phyloP scores from a whole-genome alignment of 2,113 vertebrate species.

The Charadrius vociferus region DNA sequence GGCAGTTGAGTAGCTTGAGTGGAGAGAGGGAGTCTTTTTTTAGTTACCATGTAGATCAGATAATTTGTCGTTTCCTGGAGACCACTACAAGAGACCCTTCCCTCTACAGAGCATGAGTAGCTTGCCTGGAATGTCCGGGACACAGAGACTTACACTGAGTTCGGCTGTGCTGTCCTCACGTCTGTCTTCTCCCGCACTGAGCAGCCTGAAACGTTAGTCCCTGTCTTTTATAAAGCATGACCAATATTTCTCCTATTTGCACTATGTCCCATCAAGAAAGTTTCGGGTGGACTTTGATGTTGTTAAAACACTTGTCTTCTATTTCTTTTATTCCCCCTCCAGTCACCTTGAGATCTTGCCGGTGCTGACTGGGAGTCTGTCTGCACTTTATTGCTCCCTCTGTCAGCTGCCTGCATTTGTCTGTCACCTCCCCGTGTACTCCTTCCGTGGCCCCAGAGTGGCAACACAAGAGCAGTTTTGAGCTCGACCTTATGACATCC shows the following conservation, averaged over 20 bases:
- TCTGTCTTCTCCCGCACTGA: neutral
- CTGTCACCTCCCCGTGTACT: neutral
- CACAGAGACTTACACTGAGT: neutral
- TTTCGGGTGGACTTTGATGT: neutral
- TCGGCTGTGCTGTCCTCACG: neutral
- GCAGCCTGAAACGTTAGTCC: neutral
- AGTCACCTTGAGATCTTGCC: neutral
- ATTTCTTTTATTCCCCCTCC: neutral
- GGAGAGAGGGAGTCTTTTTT: neutral
- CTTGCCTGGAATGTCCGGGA: neutral
- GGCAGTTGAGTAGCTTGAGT: neutral
- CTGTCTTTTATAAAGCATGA: constrained; percentile 35
- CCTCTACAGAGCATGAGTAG: neutral
- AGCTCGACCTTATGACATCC: neutral
- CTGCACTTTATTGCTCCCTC: neutral
- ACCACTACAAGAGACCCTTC: neutral
- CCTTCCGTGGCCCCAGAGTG: neutral
- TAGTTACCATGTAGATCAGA: neutral
- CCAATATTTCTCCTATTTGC: constrained; percentile 15
- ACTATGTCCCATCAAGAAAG: constrained; percentile 14
- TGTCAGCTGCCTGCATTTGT: accelerated
- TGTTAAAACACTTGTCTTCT: neutral
- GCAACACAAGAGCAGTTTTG: neutral
- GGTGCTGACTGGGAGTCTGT: neutral
- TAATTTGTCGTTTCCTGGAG: neutral